Evolutionary conservation across 1,140 invertebrate species (phyloP), one percentile per base, ranked within the genome.

Genomic region (Coelopa frigida): DNA sequence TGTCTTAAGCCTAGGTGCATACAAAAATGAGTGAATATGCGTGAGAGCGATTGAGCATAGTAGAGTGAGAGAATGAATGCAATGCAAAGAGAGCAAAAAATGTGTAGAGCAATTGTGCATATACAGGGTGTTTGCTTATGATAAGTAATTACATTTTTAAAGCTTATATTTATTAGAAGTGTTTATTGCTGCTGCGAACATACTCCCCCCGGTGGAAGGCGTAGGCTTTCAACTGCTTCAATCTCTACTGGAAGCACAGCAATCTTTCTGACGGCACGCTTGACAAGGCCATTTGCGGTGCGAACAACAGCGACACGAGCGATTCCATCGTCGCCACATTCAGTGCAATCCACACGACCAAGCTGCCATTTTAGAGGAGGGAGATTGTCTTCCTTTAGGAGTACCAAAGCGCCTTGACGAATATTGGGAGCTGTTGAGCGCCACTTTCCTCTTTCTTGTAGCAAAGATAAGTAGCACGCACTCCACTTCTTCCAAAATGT

Each of bases 401-500:
- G 3, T 8, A 49, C 47, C 21, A 48, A 12, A 4, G 15, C n/a
- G 2, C 39, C 41, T 15, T 24, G 17, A 7, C n/a, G 22, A 7
- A 44, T 10, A 20, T 12, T 41, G 3, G 26, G 3, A 10, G 12
- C 11, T n/a, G 24, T 12, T 18, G 24, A 11, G 8, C 27, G 42
- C 42, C 42, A 49, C n/a, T 49, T 40, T 3, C 8, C 5, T 4
- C 42, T 22, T 17, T 44, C 10, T 15, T 49, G 48, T 15, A 49
- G n/a, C 17, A 32, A 11, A 6, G 27, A 12, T 3, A 49, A 36
- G 36, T 49, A 49, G 3, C 18, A 11, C 2, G 5, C 12, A 12
- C 42, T 39, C 41, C 41, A 49, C 17, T 35, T 32, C 10, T 44
- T 44, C 29, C 48, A 49, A 40, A 44, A 49, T 2, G 37, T 10